Conservation (phyloP, 2,888 invertebrate genomes). For the Drosophila paranaensis region DNA sequence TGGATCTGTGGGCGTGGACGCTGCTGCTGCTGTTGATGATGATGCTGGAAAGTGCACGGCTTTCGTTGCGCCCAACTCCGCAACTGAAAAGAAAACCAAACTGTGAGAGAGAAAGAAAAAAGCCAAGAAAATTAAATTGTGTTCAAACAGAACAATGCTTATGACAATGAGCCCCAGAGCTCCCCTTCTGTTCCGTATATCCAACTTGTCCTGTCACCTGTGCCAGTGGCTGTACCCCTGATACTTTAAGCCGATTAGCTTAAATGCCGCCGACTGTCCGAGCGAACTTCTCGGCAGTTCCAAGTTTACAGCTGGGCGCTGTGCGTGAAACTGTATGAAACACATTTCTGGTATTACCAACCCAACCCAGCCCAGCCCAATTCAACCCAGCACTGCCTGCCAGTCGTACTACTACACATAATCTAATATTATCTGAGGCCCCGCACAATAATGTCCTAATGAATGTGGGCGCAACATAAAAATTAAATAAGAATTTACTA, state of each 20-base stretch:
- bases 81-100: constrained; percentile 37
- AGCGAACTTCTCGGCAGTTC: constrained; percentile 29
- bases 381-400: neutral
- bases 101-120: constrained; percentile 7
- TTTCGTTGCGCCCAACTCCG: constrained; percentile 25
- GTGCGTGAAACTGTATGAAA: neutral
- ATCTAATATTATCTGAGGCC: constrained; percentile 73
- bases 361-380: neutral
- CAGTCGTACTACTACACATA: constrained; percentile 52
- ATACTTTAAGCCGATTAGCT: constrained; percentile 81
- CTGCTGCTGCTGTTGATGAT: constrained; percentile 14
- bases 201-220: constrained; percentile 74
- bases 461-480: constrained; percentile 56
- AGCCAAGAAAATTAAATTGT: constrained; percentile 62
- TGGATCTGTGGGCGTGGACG: constrained; percentile 31
- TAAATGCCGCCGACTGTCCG: constrained; percentile 56
- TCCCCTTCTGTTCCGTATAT: neutral
- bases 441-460: constrained; percentile 73
- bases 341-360: constrained; percentile 27
- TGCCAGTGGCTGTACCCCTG: constrained; percentile 39
- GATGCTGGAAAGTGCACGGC: constrained; percentile 49
- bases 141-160: constrained; percentile 48
- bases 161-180: constrained; percentile 12
- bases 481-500: neutral
- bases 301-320: constrained; percentile 25